Base-by-base conservation (phyloP, 2,797 vertebrate species). In the Cynopterus sphinx region DNA sequence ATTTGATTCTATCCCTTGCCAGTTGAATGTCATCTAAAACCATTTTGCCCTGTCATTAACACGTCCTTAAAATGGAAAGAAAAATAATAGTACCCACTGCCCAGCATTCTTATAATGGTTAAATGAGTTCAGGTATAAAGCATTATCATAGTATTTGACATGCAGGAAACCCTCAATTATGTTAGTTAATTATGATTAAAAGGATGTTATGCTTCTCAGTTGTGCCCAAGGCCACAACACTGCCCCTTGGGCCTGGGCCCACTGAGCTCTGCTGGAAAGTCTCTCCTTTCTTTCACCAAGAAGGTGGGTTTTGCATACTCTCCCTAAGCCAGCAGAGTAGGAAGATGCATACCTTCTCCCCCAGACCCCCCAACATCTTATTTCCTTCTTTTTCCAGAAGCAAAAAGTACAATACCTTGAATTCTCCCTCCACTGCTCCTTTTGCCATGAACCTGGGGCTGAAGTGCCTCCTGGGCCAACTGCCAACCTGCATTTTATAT, bases 401-500 rank as follows among this genome's bases (percentile, higher is more conserved):
- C 36, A 92, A 33, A 39, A 57, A 13, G 28, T 19, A 21, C 22
- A 79, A 9, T 39, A 33, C 53, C 5, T 82, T 75, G 17, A 92
- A 77, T 36, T 22, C 31, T 21, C 2, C 3, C 9, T 85, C 21
- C 4, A 12, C 12, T 2, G 11, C 22, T 31, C 28, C 71, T 43
- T 17, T 33, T 61, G 33, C 33, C 22, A 17, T 13, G 19, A 70
- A 33, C 12, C 33, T 74, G 81, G 17, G 26, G 19, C 41, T 26
- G 33, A 59, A 51, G 53, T 21, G 24, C 13, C 10, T 74, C 21
- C 10, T 16, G 13, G 41, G 31, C n/a, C 39, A 36, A 31, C 11
- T 3, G 41, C 9, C 7, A 0, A 4, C 4, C 31, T 43, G 5
- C 6, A 11, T 26, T 46, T 79, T 41, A 21, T 24, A 19, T 21